A percentile compares a stretch with the other conserved stretches of the same genome.
phyloP scores from a whole-genome alignment of 2,113 vertebrate species.

The Laterallus jamaicensis region DNA sequence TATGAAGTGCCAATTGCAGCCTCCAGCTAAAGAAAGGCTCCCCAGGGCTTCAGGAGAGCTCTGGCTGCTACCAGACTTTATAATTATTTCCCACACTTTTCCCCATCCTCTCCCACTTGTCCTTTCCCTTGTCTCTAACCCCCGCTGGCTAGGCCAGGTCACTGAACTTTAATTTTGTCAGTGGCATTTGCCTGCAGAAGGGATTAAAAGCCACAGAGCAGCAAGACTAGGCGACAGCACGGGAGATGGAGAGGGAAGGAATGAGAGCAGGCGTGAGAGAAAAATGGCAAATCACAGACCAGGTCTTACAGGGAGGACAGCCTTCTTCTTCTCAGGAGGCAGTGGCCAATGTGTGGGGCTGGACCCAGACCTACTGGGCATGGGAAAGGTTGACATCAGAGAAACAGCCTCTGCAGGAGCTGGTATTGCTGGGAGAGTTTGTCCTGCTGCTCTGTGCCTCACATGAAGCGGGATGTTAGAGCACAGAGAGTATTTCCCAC shows the following conservation, averaged over 20 bases:
- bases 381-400: not conserved
- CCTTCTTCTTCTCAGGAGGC: not conserved
- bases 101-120: slow-evolving; percentile 15
- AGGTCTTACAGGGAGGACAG: not conserved
- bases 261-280: not conserved
- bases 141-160: not conserved
- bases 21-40: slow-evolving; percentile 65
- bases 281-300: not conserved
- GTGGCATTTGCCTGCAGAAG: slow-evolving; percentile 20
- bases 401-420: not conserved
- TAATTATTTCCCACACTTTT: slow-evolving; percentile 58
- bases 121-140: slow-evolving; percentile 23
- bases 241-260: not conserved
- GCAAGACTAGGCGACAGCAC: not conserved
- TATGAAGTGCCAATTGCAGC: slow-evolving; percentile 71
- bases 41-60: slow-evolving; percentile 60
- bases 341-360: fast-evolving
- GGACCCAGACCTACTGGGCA: not conserved
- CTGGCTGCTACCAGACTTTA: slow-evolving; percentile 44
- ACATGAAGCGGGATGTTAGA: fast-evolving
- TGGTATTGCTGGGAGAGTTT: not conserved
- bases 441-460: not conserved
- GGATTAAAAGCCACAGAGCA: not conserved
- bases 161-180: slow-evolving; percentile 51
- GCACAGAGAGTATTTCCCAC: not conserved